Evolutionary conservation across 2,888 invertebrate genomes (phyloP), one percentile per base, ranked within the genome.

Genomic region (Odiellus spinosus): DNA sequence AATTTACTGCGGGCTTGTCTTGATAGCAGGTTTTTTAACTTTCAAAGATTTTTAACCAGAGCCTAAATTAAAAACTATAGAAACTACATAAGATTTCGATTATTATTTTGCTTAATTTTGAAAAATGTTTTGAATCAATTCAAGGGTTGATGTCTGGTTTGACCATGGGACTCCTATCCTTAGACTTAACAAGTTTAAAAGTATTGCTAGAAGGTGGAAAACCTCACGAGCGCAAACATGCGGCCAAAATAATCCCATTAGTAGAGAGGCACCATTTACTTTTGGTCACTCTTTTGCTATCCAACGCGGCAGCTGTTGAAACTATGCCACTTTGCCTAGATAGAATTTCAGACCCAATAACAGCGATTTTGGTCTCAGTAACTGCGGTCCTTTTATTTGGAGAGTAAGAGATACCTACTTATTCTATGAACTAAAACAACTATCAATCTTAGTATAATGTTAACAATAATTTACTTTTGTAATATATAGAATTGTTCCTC

Each of bases 241-340:
- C 65, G 0, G 42, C 44, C 4, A 58, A 57, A 32, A 62, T 66
- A 42, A 50, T 63, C 32, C 65, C 65, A 1, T 45, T 66, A 6
- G 60, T 65, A 12, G 59, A 61, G 40, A 53, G 59, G 3, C 64
- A 63, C 45, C 65, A 66, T 52, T 52, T 65, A 14, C 55, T 66
- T 14, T 55, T 66, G 11, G 65, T 66, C 12, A 65, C 66, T 1
- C 52, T 66, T 41, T 53, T 66, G 34, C 55, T 66, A 42, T 60
- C 60, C 17, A 66, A 66, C 54, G 63, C 65, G 14, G 62, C 56
- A 6, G 60, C 62, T 20, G 64, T 65, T 19, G 65, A 65, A 49
- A 58, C 63, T 10, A 64, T 65, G 64, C 65, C 65, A n/a, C 59
- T 65, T 10, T 65, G 62, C 47, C 48, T 65, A 45, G 64, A 65